Conservation (phyloP, 2,113 vertebrate genomes). For the Limanda limanda region DNA sequence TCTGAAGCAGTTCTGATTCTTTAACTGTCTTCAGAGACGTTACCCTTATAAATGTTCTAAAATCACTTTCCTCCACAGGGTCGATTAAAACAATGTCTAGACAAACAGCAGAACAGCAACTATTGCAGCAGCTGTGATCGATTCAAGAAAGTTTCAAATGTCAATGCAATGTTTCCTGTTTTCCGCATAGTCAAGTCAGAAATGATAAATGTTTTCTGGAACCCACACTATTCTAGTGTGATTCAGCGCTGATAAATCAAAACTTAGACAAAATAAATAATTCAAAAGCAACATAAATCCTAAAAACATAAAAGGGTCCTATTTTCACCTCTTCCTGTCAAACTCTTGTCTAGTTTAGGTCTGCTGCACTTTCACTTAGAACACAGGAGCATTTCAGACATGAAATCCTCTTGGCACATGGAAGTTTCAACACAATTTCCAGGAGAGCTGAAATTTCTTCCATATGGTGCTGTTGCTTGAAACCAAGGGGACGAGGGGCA, state of each 20-base stretch:
- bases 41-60: background rate
- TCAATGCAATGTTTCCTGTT: constrained; percentile 40
- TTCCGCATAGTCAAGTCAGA: constrained; percentile 21
- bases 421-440: constrained; percentile 66
- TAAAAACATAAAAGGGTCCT: constrained; percentile 36
- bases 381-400: constrained; percentile 29
- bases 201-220: constrained; percentile 48
- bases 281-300: constrained; percentile 35
- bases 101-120: constrained; percentile 23
- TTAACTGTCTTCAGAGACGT: background rate
- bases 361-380: constrained; percentile 14
- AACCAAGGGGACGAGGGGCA: constrained; percentile 13
- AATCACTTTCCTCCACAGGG: constrained; percentile 8
- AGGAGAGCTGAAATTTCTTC: constrained; percentile 70
- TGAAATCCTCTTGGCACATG: constrained; percentile 62
- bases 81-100: background rate
- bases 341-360: constrained; percentile 34
- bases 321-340: constrained; percentile 26
- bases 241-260: constrained; percentile 45
- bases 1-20: no score
- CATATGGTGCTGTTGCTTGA: constrained; percentile 63
- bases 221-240: constrained; percentile 13
- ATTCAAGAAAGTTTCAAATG: constrained; percentile 22
- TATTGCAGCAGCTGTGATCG: constrained; percentile 24
- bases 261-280: background rate